A percentile compares a stretch with the other conserved stretches of the same genome.
phyloP scores from a whole-genome alignment of 1,140 invertebrate genomes.

The Drosophila sechellia region DNA sequence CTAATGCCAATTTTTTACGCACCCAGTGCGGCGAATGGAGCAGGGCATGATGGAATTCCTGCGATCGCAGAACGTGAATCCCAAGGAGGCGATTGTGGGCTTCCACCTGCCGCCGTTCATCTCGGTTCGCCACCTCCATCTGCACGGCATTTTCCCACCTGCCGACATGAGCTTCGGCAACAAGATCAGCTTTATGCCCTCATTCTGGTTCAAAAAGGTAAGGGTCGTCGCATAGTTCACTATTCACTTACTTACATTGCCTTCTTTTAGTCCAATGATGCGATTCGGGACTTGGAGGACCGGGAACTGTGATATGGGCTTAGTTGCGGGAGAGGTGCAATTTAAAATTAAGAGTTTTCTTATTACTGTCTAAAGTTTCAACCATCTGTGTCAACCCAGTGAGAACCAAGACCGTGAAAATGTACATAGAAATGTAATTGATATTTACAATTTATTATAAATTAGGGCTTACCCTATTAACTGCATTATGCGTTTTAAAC shows the following conservation, averaged over 20 bases:
- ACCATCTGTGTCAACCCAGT: slow-evolving; percentile 1
- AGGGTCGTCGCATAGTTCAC: not conserved
- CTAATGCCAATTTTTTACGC: not conserved
- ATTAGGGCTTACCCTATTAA: not conserved
- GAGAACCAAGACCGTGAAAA: not conserved
- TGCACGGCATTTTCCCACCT: slow-evolving; percentile 93
- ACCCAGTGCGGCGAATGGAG: slow-evolving; percentile 60
- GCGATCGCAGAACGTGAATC: slow-evolving; percentile 85
- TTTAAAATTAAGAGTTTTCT: not conserved
- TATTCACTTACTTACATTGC: not conserved
- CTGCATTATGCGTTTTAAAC: too few relatives aligned
- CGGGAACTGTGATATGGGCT: slow-evolving; percentile 42
- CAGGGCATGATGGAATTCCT: slow-evolving; percentile 51
- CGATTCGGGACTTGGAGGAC: slow-evolving; percentile 9
- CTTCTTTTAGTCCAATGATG: slow-evolving; percentile 34
- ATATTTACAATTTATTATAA: not conserved
- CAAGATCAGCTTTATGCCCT: slow-evolving; percentile 90
- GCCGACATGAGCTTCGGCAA: slow-evolving; percentile 89
- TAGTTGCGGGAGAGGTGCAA: not conserved
- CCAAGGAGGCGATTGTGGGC: slow-evolving; percentile 89
- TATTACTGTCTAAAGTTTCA: not conserved
- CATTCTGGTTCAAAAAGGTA: slow-evolving; percentile 94
- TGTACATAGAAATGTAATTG: not conserved
- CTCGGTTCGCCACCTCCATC: slow-evolving; percentile 92
- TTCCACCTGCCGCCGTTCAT: slow-evolving; percentile 97